Base-by-base conservation (phyloP, 2,113 vertebrate genomes). In the Pavo muticus region DNA sequence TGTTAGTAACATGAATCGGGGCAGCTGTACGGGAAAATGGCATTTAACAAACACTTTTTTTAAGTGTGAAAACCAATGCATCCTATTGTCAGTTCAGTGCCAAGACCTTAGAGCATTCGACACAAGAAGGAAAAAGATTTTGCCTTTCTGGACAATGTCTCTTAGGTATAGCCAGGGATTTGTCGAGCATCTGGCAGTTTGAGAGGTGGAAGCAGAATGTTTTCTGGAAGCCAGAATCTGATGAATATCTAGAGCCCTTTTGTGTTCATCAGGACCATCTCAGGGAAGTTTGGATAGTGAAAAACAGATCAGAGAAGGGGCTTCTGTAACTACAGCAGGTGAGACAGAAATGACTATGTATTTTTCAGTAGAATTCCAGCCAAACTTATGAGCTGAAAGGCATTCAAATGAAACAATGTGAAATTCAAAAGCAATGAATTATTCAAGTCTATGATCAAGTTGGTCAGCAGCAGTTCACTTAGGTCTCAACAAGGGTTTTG, bases 361-460 rank as follows among this genome's bases (percentile, higher is more conserved):
- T 39, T 86, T 72, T 60, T 6, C 45, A 60, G 78, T 6, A 17
- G 44, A 70, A 64, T 87, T 81, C 35, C 65, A 75, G 35, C 9
- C 79, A 59, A 56, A n/a, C 4, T 35, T 81, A 50, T 60, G 47
- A 69, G 32, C 16, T 91, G 87, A 60, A 83, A 72, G 23, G 14
- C 52, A 15, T 59, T 48, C 16, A 56, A 39, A 21, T 7, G 32
- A 52, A 85, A 8, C 14, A 37, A 13, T 8, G 6, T 2, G 45
- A 65, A 77, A n/a, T n/a, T 37, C n/a, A 45, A 52, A 73, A 72
- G 5, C 6, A 78, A 52, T 0, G 0, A n/a, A 23, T 23, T 30
- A 50, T 54, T 77, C 2, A 5, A 47, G 9, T 2, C 83, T 57
- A 69, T 54, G 21, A 19, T 47, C 8, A n/a, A 56, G 54, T 10